Evolutionary conservation across 2,113 vertebrate genomes (phyloP).

Genomic region (Lampris incognitus): DNA sequence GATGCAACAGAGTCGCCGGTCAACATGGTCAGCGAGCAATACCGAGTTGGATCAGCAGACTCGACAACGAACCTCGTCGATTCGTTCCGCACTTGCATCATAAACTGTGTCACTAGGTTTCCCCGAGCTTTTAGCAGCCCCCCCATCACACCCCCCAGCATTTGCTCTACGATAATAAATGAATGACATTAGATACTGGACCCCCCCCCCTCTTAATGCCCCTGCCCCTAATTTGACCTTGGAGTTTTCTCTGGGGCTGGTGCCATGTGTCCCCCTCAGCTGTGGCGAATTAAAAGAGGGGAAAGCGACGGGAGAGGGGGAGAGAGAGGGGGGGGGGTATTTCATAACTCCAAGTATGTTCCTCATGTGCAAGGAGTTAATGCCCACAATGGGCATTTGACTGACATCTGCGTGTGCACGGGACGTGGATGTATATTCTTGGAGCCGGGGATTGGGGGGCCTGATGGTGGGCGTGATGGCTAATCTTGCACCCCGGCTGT

Average conservation of each 20-base stretch:
- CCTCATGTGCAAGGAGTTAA: conserved; percentile 59
- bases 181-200: conserved; percentile 51
- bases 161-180: conserved; percentile 43
- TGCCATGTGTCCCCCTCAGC: conserved; percentile 78
- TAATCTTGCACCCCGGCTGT: conserved; percentile 61
- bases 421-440: conserved; percentile 47
- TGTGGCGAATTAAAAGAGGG: conserved; percentile 72
- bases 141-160: background rate
- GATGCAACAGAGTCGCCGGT: too few relatives aligned
- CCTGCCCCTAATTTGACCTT: conserved; percentile 73
- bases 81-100: too few relatives aligned
- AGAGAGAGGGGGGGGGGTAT: conserved; percentile 25
- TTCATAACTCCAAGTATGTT: conserved; percentile 19
- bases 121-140: too few relatives aligned
- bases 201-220: conserved; percentile 41
- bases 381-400: conserved; percentile 53
- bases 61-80: too few relatives aligned
- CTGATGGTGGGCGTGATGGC: conserved; percentile 51
- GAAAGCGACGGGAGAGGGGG: conserved; percentile 23
- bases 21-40: too few relatives aligned
- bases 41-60: too few relatives aligned
- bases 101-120: too few relatives aligned
- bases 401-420: conserved; percentile 60
- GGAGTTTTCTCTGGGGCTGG: conserved; percentile 64
- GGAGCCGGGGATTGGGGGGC: conserved; percentile 11